Conservation (phyloP, 2,888 invertebrate genomes). For the Meiosimyza decipiens region DNA sequence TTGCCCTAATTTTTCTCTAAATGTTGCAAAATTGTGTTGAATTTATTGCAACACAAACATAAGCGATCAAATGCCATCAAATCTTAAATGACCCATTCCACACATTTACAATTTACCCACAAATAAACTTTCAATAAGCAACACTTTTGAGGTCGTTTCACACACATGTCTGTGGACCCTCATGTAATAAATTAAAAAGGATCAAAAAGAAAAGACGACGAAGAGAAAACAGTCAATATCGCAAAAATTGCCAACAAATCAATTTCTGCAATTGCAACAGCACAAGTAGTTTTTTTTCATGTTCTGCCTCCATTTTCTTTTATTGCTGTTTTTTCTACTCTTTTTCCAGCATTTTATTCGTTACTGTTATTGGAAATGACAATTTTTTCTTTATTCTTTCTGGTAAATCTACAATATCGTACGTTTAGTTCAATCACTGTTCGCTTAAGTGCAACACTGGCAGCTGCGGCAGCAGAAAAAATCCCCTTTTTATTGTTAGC, state of each 20-base stretch:
- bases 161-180: constrained; percentile 11
- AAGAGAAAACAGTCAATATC: constrained; percentile 2
- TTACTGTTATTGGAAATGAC: constrained; percentile 26
- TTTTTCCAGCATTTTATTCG: neutral
- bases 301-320: neutral
- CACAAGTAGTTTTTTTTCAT: neutral
- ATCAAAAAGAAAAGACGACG: neutral
- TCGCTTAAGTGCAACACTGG: constrained; percentile 17
- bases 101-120: neutral
- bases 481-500: neutral
- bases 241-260: constrained; percentile 19
- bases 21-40: neutral
- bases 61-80: too few species aligned
- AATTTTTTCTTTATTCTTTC: neutral
- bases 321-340: neutral
- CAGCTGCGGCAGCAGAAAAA: neutral
- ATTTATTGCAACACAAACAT: neutral
- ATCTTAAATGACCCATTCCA: too few species aligned
- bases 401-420: neutral
- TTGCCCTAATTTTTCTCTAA: neutral
- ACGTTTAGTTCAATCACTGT: constrained; percentile 23
- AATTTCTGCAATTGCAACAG: constrained; percentile 20
- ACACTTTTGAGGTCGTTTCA: constrained; percentile 22
- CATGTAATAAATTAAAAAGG: constrained; percentile 16
- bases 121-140: constrained; percentile 19